phyloP scores from a whole-genome alignment of 37 sponge, comb jelly and placozoan genomes.

The Chondrosia reniformis region DNA sequence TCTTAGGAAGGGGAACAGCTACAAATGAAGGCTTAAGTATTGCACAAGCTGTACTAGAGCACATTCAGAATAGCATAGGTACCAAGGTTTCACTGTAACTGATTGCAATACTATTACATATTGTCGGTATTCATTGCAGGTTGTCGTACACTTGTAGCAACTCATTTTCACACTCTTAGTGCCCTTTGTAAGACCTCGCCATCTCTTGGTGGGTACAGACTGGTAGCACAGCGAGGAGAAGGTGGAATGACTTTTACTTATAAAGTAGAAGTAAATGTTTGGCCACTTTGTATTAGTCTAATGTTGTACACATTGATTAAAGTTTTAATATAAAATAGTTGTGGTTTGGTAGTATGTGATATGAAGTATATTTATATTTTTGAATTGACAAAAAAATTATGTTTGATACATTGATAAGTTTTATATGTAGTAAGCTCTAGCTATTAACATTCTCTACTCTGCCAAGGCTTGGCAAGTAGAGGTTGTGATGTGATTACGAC shows the following conservation, averaged over 20 bases:
- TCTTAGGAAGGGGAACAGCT: conserved; percentile 76
- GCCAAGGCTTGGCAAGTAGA: not conserved
- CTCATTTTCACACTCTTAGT: conserved; percentile 65
- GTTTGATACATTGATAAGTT: too few species aligned
- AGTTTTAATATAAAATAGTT: too few species aligned
- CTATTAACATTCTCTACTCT: too few species aligned
- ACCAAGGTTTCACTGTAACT: too few species aligned
- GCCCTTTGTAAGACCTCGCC: not conserved
- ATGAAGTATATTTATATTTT: too few species aligned
- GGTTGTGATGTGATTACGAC: not conserved
- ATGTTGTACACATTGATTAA: too few species aligned
- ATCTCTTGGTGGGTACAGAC: conserved; percentile 34
- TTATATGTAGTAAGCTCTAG: too few species aligned
- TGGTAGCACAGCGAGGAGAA: conserved; percentile 33
- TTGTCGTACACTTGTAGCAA: conserved; percentile 66
- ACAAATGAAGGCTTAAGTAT: conserved; percentile 68
- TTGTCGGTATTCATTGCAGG: conserved; percentile 33
- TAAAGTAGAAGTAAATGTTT: conserved; percentile 35
- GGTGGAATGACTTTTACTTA: conserved; percentile 51
- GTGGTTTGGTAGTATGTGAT: too few species aligned
- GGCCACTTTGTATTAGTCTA: not conserved
- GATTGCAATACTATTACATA: not conserved
- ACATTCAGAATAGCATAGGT: conserved; percentile 61
- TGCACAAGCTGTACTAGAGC: conserved; percentile 68
- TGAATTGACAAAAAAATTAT: too few species aligned